A percentile compares a stretch with the other conserved stretches of the same genome.
phyloP scores from a whole-genome alignment of 2,888 invertebrate genomes.

The Andrena camellia region DNA sequence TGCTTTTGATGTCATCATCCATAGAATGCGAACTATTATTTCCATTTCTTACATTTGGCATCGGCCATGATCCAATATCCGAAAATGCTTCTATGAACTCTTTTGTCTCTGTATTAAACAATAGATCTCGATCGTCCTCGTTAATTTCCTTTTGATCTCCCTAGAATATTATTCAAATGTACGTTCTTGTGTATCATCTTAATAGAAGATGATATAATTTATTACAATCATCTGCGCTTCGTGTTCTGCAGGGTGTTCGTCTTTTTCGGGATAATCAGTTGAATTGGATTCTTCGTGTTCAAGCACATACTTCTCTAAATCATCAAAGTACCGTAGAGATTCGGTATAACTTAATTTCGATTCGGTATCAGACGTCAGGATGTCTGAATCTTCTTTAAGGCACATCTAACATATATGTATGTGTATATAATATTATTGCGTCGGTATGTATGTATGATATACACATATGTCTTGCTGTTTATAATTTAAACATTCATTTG shows the following conservation, averaged over 20 bases:
- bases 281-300: neutral
- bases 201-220: neutral
- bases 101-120: constrained; percentile 42
- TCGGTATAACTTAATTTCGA: constrained; percentile 59
- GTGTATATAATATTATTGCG: neutral
- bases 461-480: too few species aligned
- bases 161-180: constrained; percentile 29
- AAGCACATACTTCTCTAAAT: constrained; percentile 35
- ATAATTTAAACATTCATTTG: neutral
- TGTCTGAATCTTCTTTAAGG: constrained; percentile 18
- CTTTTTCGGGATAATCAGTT: neutral
- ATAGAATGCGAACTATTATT: constrained; percentile 55
- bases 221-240: neutral
- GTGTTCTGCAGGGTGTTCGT: neutral
- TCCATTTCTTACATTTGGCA: constrained; percentile 1
- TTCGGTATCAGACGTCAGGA: constrained; percentile 7
- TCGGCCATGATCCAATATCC: constrained; percentile 52
- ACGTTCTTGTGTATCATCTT: constrained; percentile 2
- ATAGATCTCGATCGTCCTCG: constrained; percentile 9
- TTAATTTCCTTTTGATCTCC: neutral
- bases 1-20: constrained; percentile 61
- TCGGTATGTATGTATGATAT: neutral
- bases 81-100: constrained; percentile 73
- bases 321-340: constrained; percentile 59
- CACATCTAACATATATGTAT: constrained; percentile 33